Conservation (phyloP, 2,797 vertebrate species). For the Lithobates pipiens region DNA sequence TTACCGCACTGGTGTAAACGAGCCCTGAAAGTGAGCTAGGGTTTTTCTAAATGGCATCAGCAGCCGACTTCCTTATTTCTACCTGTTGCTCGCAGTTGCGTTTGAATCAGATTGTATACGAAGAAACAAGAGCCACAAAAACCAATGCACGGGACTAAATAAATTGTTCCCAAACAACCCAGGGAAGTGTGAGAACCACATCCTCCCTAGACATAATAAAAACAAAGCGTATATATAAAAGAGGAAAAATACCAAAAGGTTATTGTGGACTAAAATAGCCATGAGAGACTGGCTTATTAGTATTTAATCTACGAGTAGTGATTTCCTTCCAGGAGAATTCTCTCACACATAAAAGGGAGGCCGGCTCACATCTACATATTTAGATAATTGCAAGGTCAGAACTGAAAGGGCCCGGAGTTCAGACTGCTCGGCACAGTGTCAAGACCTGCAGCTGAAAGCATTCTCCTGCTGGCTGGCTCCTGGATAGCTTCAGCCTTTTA, state of each 20-base stretch:
- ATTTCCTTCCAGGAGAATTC: constrained; percentile 54
- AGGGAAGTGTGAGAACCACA: constrained; percentile 17
- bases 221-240: constrained; percentile 1
- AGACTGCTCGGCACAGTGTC: constrained; percentile 54
- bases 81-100: neutral
- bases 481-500: constrained; percentile 43
- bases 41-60: too few relatives aligned
- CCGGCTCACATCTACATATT: constrained; percentile 53
- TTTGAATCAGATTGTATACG: too few relatives aligned
- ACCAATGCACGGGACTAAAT: neutral
- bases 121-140: neutral
- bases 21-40: too few relatives aligned
- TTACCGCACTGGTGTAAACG: too few relatives aligned
- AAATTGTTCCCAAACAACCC: neutral
- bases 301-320: constrained; percentile 23
- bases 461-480: constrained; percentile 54
- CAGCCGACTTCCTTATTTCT: neutral
- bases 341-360: constrained; percentile 37
- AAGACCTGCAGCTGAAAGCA: constrained; percentile 52
- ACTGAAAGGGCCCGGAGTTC: constrained; percentile 43
- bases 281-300: constrained; percentile 12
- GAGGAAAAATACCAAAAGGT: constrained; percentile 8
- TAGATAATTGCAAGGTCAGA: constrained; percentile 57
- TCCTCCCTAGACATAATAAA: neutral
- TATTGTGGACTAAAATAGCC: constrained; percentile 22